Evolutionary conservation across 2,888 invertebrate species (phyloP).

Genomic region (Leptothorax acervorum): DNA sequence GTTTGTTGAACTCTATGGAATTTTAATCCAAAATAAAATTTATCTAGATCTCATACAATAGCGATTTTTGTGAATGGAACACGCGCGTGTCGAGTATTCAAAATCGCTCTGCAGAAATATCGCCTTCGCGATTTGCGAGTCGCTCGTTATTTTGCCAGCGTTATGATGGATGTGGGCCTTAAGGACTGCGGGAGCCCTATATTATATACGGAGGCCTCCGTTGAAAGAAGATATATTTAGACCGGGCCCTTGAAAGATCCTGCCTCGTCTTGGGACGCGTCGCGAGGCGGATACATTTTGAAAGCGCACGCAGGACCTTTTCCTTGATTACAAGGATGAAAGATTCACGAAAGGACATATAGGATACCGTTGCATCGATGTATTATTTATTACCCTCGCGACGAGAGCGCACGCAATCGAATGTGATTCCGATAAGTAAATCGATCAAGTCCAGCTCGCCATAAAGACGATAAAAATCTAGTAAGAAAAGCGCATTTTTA

Average conservation of each 20-base stretch:
- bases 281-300: constrained; percentile 55
- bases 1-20: not conserved
- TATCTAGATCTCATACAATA: not conserved
- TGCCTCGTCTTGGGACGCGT: constrained; percentile 41
- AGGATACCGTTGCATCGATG: constrained; percentile 64
- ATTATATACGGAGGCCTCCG: constrained; percentile 58
- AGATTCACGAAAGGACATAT: constrained; percentile 33
- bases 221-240: constrained; percentile 75
- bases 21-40: not conserved
- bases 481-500: not conserved
- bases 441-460: constrained; percentile 57
- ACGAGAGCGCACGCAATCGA: constrained; percentile 44
- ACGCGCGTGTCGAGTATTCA: constrained; percentile 3
- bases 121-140: constrained; percentile 46
- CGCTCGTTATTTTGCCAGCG: constrained; percentile 76
- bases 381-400: constrained; percentile 65
- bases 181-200: constrained; percentile 60
- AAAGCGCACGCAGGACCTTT: constrained; percentile 38
- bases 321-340: constrained; percentile 55
- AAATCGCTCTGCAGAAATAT: not conserved
- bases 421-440: constrained; percentile 64
- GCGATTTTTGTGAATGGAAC: not conserved
- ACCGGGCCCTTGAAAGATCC: constrained; percentile 54
- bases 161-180: constrained; percentile 76
- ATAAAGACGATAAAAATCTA: not conserved